phyloP scores from a whole-genome alignment of 1,140 invertebrate genomes.

The Galleria mellonella region DNA sequence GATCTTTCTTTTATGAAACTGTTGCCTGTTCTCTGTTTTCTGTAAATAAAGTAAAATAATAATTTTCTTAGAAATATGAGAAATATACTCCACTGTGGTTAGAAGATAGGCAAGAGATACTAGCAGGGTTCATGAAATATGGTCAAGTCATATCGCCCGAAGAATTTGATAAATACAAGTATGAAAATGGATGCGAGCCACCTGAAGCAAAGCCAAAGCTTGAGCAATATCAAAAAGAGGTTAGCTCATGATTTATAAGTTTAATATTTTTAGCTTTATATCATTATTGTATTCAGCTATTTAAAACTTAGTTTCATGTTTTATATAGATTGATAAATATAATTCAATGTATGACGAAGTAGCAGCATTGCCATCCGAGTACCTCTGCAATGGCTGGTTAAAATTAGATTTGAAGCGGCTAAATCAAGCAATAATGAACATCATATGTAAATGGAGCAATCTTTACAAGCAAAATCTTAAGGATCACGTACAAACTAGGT shows the following conservation, averaged over 20 bases:
- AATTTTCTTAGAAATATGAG: constrained; percentile 58
- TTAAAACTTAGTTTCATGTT: too few species aligned
- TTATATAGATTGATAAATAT: constrained; percentile 60
- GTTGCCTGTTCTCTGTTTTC: too few species aligned
- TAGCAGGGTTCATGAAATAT: constrained; percentile 80
- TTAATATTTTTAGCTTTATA: constrained; percentile 3
- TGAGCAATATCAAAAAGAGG: constrained; percentile 63
- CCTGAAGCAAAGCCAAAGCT: constrained; percentile 57
- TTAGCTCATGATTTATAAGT: constrained; percentile 10
- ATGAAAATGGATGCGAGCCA: constrained; percentile 74
- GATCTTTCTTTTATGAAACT: too few species aligned
- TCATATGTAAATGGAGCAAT: constrained; percentile 85
- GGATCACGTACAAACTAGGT: constrained; percentile 79
- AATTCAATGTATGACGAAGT: constrained; percentile 64
- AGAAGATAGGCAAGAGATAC: constrained; percentile 79
- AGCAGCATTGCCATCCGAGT: constrained; percentile 42
- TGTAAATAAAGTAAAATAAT: too few species aligned
- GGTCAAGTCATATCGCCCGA: constrained; percentile 78
- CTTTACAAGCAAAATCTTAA: constrained; percentile 86
- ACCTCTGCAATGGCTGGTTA: constrained; percentile 82
- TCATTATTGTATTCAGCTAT: not conserved
- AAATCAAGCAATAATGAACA: constrained; percentile 84
- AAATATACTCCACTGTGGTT: constrained; percentile 80
- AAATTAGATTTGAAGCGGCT: constrained; percentile 81
- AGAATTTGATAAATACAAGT: constrained; percentile 72